Conservation (phyloP, 2,888 invertebrate species). For the Abrostola triplasia region DNA sequence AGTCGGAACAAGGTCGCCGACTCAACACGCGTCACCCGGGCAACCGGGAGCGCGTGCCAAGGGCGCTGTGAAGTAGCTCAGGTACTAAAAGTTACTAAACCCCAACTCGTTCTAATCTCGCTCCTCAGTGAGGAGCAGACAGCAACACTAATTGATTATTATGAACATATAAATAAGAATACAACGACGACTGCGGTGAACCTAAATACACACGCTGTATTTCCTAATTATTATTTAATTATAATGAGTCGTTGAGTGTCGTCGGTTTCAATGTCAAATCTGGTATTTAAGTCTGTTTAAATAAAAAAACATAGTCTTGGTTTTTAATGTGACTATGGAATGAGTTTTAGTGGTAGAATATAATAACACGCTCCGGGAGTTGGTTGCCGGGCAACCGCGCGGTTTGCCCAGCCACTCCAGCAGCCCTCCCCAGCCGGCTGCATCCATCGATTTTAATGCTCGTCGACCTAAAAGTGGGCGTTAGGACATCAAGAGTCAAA, state of each 20-base stretch:
- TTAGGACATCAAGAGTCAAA: conserved; percentile 6
- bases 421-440: conserved; percentile 53
- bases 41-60: conserved; percentile 58
- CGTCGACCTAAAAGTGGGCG: conserved; percentile 15
- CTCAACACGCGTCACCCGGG: conserved; percentile 53
- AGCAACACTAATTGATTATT: conserved; percentile 7
- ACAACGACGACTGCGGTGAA: not conserved
- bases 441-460: conserved; percentile 50
- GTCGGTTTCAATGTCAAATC: conserved; percentile 4
- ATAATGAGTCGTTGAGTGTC: not conserved
- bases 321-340: conserved; percentile 18
- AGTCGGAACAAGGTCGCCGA: conserved; percentile 57
- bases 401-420: conserved; percentile 44
- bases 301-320: conserved; percentile 9
- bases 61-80: conserved; percentile 41
- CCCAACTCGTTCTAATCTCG: conserved; percentile 27
- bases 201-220: conserved; percentile 6
- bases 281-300: too few relatives aligned
- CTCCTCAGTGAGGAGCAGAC: too few relatives aligned
- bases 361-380: conserved; percentile 44
- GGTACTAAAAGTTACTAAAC: conserved; percentile 9
- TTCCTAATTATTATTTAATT: conserved; percentile 3
- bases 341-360: conserved; percentile 45
- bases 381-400: conserved; percentile 53
- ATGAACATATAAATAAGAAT: conserved; percentile 5